Evolutionary conservation across 2,797 vertebrate genomes (phyloP).

Genomic region (Morelia viridis): DNA sequence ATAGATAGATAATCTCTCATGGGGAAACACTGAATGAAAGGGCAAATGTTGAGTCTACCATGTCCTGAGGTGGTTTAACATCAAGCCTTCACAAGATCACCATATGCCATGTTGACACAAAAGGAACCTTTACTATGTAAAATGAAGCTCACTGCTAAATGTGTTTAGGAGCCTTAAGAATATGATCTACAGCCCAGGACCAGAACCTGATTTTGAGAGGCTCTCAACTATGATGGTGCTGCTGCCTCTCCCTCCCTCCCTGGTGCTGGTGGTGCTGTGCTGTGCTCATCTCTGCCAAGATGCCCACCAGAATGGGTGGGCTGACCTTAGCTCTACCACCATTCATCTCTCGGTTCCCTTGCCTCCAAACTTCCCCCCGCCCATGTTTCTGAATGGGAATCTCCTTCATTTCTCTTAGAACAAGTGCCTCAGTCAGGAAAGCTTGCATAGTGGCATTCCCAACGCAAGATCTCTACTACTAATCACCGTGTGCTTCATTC

Average conservation of each 20-base stretch:
- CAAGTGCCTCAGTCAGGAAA: not conserved
- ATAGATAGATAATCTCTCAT: not conserved
- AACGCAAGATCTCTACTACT: not conserved
- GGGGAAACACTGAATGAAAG: not conserved
- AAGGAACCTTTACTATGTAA: not conserved
- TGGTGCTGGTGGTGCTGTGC: not conserved
- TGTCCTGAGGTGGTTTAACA: not conserved
- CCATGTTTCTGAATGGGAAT: not conserved
- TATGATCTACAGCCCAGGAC: not conserved
- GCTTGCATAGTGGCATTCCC: not conserved
- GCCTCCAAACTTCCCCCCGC: not conserved
- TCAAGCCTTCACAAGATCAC: not conserved
- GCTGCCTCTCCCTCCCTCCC: not conserved
- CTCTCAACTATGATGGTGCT: not conserved
- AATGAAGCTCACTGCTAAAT: not conserved
- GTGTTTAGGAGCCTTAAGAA: not conserved
- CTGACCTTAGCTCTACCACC: not conserved
- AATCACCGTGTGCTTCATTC: not conserved
- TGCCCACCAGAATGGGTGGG: not conserved
- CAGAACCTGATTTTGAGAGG: not conserved
- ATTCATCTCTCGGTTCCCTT: not conserved
- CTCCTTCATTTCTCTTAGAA: not conserved
- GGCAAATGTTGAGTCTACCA: not conserved
- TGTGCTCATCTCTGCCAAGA: not conserved
- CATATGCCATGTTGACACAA: not conserved